These are phyloP conservation scores for Cremastobaeus sp. DNA, from an alignment of 2,888 invertebrate genomes.

Conservation along the genomic window DNA sequence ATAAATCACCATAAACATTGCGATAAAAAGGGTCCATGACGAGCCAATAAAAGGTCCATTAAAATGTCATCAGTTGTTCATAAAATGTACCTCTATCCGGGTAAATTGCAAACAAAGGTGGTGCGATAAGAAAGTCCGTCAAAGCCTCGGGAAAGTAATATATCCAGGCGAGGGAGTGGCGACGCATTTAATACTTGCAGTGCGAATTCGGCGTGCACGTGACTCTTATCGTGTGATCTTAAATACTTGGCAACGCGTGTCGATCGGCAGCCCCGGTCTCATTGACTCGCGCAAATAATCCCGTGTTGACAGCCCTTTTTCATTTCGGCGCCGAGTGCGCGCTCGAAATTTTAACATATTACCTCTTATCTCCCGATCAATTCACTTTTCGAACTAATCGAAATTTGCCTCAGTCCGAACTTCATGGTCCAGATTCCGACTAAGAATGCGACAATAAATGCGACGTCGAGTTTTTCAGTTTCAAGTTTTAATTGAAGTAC, in stretches of 20 bases:
- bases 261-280: conserved; percentile 69
- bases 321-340: conserved; percentile 41
- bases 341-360: conserved; percentile 30
- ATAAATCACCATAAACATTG: conserved; percentile 69
- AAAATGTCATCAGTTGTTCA: conserved; percentile 53
- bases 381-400: conserved; percentile 7
- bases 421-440: too few relatives aligned
- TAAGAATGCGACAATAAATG: too few relatives aligned
- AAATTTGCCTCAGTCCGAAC: not conserved
- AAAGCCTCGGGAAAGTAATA: conserved; percentile 73
- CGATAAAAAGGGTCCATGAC: conserved; percentile 31
- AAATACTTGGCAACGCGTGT: conserved; percentile 74
- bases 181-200: conserved; percentile 60
- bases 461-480: too few relatives aligned
- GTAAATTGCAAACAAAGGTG: conserved; percentile 53
- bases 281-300: conserved; percentile 71
- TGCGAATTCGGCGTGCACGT: conserved; percentile 72
- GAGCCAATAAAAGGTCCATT: conserved; percentile 52
- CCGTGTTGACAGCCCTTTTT: conserved; percentile 56
- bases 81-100: conserved; percentile 43
- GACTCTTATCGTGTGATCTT: conserved; percentile 74
- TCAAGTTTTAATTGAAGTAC: too few relatives aligned
- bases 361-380: conserved; percentile 28
- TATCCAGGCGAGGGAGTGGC: conserved; percentile 61
- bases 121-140: conserved; percentile 53